Conservation (phyloP, 2,888 invertebrate species). For the Achlya flavicornis region DNA sequence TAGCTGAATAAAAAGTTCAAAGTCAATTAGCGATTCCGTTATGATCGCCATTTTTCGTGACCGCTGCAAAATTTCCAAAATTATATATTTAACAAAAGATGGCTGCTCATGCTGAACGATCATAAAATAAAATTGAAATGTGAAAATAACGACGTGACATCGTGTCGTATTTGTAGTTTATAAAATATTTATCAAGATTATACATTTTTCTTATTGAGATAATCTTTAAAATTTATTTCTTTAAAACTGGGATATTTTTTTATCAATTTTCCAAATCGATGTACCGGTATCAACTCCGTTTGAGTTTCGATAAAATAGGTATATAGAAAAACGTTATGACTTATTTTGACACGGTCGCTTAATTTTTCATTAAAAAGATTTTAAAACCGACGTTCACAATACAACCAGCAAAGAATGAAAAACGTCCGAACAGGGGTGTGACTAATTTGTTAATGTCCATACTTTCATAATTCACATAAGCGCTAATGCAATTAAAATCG, state of each 20-base stretch:
- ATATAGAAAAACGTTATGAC: background rate
- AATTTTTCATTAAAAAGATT: background rate
- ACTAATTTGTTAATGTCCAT: constrained; percentile 34
- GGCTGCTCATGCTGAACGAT: constrained; percentile 9
- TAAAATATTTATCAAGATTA: constrained; percentile 2
- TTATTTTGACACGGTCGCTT: background rate
- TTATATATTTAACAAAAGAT: constrained; percentile 8
- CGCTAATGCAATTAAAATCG: constrained; percentile 52
- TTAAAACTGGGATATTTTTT: background rate
- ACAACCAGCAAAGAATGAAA: constrained; percentile 8
- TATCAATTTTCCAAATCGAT: too few relatives aligned
- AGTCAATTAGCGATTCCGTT: constrained; percentile 11
- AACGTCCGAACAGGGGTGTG: constrained; percentile 23
- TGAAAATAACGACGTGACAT: background rate
- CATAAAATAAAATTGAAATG: background rate
- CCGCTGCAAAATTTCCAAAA: constrained; percentile 9
- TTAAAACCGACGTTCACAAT: background rate
- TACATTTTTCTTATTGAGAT: background rate
- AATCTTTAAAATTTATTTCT: background rate
- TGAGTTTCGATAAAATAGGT: too few relatives aligned
- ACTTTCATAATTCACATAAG: constrained; percentile 48
- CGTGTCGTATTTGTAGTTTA: background rate
- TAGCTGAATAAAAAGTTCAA: background rate
- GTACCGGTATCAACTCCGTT: too few relatives aligned
- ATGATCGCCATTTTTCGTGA: constrained; percentile 10